Evolutionary conservation across 1,140 invertebrate genomes (phyloP).

Genomic region (Zaprionus davidi): DNA sequence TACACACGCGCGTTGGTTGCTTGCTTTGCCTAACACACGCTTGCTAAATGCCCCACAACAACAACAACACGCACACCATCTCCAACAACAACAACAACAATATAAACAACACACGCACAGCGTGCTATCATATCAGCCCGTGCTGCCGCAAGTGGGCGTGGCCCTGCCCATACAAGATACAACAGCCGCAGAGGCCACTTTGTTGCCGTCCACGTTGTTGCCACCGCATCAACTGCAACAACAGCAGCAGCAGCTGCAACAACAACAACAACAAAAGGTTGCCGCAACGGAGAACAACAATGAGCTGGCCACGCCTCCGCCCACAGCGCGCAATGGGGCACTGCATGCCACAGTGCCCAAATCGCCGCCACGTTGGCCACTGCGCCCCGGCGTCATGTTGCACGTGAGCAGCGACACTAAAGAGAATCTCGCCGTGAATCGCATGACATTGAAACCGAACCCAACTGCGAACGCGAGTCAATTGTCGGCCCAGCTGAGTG

Average conservation of each 20-base stretch:
- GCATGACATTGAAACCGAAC: constrained; percentile 72
- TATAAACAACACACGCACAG: constrained; percentile 39
- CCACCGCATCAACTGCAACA: constrained; percentile 31
- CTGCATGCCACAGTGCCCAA: constrained; percentile 81
- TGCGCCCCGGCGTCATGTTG: constrained; percentile 93
- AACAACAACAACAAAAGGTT: constrained; percentile 37
- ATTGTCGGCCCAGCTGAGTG: constrained; percentile 54
- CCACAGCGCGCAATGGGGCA: constrained; percentile 32
- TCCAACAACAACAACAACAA: constrained; percentile 16
- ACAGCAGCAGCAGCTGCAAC: constrained; percentile 30
- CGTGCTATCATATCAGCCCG: constrained; percentile 75
- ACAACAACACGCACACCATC: constrained; percentile 10
- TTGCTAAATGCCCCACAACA: constrained; percentile 24
- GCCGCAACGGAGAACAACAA: constrained; percentile 68
- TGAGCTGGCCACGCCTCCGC: constrained; percentile 49
- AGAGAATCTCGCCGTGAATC: constrained; percentile 85
- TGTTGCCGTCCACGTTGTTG: constrained; percentile 44
- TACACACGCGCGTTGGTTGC: constrained; percentile 28
- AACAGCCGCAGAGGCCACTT: constrained; percentile 31
- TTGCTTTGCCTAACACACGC: constrained; percentile 39
- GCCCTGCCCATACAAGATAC: constrained; percentile 52
- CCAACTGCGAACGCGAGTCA: constrained; percentile 44
- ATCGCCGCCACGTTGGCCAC: constrained; percentile 92
- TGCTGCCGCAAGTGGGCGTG: constrained; percentile 52
- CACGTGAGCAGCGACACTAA: constrained; percentile 89